Conservation (phyloP, 2,113 vertebrate genomes). For the Ictalurus punctatus region DNA sequence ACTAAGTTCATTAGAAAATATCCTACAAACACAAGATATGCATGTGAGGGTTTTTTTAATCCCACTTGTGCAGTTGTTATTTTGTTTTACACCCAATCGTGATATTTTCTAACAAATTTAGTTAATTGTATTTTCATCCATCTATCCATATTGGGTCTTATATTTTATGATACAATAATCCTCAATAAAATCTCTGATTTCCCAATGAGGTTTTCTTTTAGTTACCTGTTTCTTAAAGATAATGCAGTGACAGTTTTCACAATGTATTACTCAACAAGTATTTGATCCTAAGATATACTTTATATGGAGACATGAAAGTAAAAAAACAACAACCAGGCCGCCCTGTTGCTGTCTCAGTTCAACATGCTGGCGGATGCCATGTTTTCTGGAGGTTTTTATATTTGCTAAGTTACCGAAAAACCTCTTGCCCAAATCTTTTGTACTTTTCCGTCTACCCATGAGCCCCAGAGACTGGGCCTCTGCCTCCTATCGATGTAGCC, state of each 20-base stretch:
- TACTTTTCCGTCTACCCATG: neutral
- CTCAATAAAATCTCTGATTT: neutral
- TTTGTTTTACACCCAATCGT: too few species aligned
- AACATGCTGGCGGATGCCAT: neutral
- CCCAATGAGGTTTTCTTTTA: neutral
- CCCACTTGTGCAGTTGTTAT: too few species aligned
- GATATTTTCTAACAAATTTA: too few species aligned
- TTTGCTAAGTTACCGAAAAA: constrained; percentile 8
- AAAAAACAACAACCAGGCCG: neutral
- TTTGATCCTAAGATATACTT: neutral
- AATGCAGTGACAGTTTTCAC: neutral
- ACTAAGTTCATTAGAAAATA: neutral
- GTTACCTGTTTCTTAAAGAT: neutral
- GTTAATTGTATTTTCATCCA: too few species aligned
- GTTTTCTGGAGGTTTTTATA: neutral
- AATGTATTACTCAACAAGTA: neutral
- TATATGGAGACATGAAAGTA: neutral
- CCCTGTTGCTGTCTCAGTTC: neutral
- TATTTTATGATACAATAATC: neutral
- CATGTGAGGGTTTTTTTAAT: too few species aligned
- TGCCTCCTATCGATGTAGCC: constrained; percentile 13
- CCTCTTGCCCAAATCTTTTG: constrained; percentile 7
- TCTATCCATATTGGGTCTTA: neutral
- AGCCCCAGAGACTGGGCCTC: constrained; percentile 10
- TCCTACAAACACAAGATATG: too few species aligned